Evolutionary conservation across 2,797 vertebrate genomes (phyloP).

Genomic region (Gambelia wislizenii): DNA sequence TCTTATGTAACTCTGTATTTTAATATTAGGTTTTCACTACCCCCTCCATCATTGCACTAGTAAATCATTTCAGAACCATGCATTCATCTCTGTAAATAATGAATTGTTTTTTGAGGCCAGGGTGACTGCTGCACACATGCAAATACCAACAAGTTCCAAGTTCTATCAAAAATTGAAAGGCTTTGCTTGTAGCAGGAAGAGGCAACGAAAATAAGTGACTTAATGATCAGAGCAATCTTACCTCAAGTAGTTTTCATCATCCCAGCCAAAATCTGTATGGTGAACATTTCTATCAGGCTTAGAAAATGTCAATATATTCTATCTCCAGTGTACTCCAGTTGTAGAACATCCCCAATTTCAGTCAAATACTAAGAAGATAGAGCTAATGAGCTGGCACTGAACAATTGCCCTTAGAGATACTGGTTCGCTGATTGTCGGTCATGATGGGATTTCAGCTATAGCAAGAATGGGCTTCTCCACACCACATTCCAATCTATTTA

Average conservation of each 20-base stretch:
- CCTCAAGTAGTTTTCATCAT: not conserved
- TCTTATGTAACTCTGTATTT: not conserved
- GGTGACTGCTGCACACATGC: not conserved
- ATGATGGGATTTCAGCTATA: constrained; percentile 1
- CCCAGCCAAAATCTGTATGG: not conserved
- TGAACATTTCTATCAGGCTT: not conserved
- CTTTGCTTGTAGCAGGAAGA: not conserved
- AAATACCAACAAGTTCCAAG: not conserved
- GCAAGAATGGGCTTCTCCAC: not conserved
- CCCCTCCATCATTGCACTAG: not conserved
- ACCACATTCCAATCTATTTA: not conserved
- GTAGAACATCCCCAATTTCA: not conserved
- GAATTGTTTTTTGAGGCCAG: not conserved
- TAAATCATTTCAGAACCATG: not conserved
- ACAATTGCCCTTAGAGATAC: not conserved
- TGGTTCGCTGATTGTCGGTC: constrained; percentile 14
- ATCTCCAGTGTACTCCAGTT: not conserved
- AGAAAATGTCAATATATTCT: not conserved
- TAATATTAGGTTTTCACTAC: no score
- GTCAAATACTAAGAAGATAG: not conserved
- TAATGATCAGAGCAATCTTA: not conserved
- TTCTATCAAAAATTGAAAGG: not conserved
- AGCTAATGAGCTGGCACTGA: not conserved
- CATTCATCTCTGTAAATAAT: not conserved
- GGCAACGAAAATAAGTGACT: not conserved